A percentile compares a stretch with the other conserved stretches of the same genome.
Evolutionary conservation across 2,888 invertebrate species (phyloP).

Genomic region (Mimachlamys varia): DNA sequence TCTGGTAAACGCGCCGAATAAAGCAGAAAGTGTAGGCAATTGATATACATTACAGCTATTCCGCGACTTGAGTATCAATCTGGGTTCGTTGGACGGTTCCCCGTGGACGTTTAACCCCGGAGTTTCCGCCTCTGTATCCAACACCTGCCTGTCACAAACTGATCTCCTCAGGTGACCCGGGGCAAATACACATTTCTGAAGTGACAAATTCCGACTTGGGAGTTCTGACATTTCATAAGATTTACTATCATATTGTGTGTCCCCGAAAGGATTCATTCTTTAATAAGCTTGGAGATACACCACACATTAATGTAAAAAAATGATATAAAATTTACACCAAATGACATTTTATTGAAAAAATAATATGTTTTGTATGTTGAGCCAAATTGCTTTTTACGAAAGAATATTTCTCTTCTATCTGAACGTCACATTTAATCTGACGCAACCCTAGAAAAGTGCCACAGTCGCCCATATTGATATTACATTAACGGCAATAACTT

Average conservation of each 20-base stretch:
- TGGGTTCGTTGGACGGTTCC: background rate
- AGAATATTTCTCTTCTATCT: background rate
- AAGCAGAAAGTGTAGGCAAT: background rate
- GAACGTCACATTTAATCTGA: background rate
- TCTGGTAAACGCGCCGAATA: background rate
- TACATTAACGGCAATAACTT: background rate
- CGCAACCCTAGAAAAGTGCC: background rate
- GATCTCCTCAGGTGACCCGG: background rate
- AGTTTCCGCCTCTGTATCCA: background rate
- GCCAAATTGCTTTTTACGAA: background rate
- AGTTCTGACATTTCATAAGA: background rate
- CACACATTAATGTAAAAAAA: background rate
- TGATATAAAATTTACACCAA: background rate
- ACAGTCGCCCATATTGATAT: background rate
- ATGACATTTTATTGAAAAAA: background rate
- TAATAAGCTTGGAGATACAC: background rate
- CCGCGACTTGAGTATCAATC: background rate
- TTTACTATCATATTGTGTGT: background rate
- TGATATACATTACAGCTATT: conserved; percentile 10
- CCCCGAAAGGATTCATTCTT: background rate
- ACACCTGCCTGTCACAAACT: conserved; percentile 23
- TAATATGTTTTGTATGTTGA: background rate
- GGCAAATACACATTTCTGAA: background rate
- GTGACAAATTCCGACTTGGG: background rate
- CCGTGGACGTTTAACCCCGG: background rate